Conservation (phyloP, 2,797 vertebrate genomes). For the Chaunax sp. region DNA sequence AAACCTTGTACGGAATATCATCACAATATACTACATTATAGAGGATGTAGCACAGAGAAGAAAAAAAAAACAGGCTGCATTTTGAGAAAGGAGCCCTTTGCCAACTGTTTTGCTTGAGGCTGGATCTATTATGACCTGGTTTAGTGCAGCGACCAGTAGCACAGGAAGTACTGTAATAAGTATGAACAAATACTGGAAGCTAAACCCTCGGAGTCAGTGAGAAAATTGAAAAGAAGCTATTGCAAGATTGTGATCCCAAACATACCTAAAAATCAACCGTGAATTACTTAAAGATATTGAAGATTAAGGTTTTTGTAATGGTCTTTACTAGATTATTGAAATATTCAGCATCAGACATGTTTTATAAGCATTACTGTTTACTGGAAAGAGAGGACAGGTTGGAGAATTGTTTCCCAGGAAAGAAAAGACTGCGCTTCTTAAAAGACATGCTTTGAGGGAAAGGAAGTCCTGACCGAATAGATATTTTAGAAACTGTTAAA, state of each 20-base stretch:
- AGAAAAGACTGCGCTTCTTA: neutral
- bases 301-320: neutral
- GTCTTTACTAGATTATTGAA: neutral
- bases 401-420: neutral
- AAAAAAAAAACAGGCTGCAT: neutral
- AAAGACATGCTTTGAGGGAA: neutral
- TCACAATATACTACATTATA: neutral
- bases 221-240: neutral
- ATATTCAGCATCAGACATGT: neutral
- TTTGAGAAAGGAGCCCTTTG: neutral
- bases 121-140: slow-evolving; percentile 11
- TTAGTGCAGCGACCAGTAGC: slow-evolving; percentile 20
- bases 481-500: no score
- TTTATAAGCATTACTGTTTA: neutral
- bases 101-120: slow-evolving; percentile 7
- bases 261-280: neutral
- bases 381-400: neutral
- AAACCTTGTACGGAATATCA: neutral
- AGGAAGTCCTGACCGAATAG: neutral
- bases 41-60: neutral
- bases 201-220: slow-evolving; percentile 1
- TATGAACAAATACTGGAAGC: slow-evolving; percentile 34
- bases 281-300: neutral
- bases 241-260: neutral
- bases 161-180: slow-evolving; percentile 35